phyloP scores from a whole-genome alignment of 2,113 vertebrate genomes.

The Cnemophilus loriae region DNA sequence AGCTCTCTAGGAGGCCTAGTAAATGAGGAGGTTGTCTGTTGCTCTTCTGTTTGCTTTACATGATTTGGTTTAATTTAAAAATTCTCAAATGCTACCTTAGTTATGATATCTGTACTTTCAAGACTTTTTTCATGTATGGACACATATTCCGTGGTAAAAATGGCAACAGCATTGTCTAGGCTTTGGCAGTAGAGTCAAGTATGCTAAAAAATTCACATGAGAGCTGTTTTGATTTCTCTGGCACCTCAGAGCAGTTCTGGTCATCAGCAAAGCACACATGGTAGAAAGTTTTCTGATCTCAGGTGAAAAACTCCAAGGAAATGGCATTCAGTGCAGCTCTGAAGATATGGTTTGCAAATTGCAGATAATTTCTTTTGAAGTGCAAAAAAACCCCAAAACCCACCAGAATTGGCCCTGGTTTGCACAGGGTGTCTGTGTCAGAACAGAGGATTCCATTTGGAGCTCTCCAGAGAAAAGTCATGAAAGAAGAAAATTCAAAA shows the following conservation, averaged over 20 bases:
- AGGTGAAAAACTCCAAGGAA: background rate
- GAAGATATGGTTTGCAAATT: background rate
- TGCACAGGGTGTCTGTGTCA: background rate
- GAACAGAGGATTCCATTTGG: background rate
- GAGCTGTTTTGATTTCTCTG: background rate
- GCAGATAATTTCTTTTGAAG: background rate
- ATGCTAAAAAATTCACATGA: background rate
- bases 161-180: background rate
- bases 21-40: background rate
- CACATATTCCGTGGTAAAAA: background rate
- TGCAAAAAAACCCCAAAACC: background rate
- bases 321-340: background rate
- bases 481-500: background rate
- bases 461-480: background rate
- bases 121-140: background rate
- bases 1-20: background rate
- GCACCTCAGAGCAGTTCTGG: background rate
- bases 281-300: background rate
- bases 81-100: background rate
- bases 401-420: accelerated
- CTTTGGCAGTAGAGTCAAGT: background rate
- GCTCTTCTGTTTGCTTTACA: background rate
- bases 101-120: background rate
- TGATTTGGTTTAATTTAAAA: background rate
- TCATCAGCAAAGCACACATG: background rate